Base-by-base conservation (phyloP, 37 sponge, comb jelly and placozoan genomes). In the Bolinopsis microptera region DNA sequence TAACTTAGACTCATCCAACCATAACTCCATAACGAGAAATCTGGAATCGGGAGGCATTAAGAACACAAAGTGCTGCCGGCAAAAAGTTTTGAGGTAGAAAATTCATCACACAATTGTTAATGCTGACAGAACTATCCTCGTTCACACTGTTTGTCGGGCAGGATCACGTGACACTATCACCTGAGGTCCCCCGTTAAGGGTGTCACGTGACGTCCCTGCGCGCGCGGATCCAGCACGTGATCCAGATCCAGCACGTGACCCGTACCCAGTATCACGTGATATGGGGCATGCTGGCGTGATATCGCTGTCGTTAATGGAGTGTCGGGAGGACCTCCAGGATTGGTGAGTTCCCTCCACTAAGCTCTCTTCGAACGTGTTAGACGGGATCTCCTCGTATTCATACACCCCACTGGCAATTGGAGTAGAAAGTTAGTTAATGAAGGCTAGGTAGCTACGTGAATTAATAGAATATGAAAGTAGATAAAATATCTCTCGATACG, bases 271-370 rank as follows among this genome's bases (percentile, higher is more conserved):
- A 13, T 48, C 61, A 48, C 61, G 61, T 48, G 61, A 48, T 13
- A 5, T 48, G 61, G 61, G 5, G 13, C 9, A 5, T 18, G 61
- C 13, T 13, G 61, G 61, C 61, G 13, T 13, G 61, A 48, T 48
- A 13, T 48, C 61, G 61, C 13, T 13, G 61, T 48, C 13, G 61
- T 48, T 48, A 5, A 48, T 5, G 13, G 61, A 48, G 13, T 18
- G 26, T 86, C 35, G 8, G 61, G 90, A 86, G 27, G 90, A 33
- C 30, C 90, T 0, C 90, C 90, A 86, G 27, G 61, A 41, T 23
- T 86, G 90, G 90, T 86, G 90, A 27, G 90, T 86, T 2, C 90
- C 90, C 80, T 77, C 80, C 16, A 3, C 27, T 5, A 40, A 22
- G 39, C 90, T 86, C 0, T 40, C 9, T 0, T 86, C 90, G 30